phyloP scores from a whole-genome alignment of 2,797 vertebrate species.

The Cuculus canorus region DNA sequence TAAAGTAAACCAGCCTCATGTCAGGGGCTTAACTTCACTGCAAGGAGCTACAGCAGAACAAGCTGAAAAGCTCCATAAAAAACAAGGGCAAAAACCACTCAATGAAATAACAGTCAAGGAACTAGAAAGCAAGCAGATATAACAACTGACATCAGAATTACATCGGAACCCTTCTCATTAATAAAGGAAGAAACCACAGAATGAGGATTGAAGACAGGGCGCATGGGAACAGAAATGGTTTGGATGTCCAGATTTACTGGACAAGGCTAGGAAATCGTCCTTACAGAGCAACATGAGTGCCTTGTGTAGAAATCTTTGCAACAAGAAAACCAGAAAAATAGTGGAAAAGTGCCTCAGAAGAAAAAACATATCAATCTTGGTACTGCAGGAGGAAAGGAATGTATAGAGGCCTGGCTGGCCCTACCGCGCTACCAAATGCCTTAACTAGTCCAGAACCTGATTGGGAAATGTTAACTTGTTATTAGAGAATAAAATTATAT shows the following conservation, averaged over 20 bases:
- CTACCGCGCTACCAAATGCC: not conserved
- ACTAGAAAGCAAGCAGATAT: not conserved
- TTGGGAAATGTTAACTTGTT: not conserved
- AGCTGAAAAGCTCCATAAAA: not conserved
- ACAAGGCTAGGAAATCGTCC: not conserved
- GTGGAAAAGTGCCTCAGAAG: not conserved
- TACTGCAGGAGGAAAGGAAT: slow-evolving; percentile 20
- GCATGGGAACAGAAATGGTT: not conserved
- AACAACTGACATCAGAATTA: not conserved
- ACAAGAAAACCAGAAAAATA: not conserved
- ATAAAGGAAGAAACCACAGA: not conserved
- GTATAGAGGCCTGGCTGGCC: not conserved
- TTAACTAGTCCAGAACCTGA: not conserved
- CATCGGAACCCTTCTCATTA: not conserved
- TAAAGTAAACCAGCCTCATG: not conserved
- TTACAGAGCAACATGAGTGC: not conserved
- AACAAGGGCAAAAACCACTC: not conserved
- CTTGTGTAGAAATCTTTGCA: not conserved
- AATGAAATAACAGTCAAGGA: not conserved
- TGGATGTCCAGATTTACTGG: not conserved
- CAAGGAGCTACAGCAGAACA: not conserved
- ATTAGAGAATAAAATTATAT: not conserved
- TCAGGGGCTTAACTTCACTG: not conserved
- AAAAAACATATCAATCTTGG: not conserved
- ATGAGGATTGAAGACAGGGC: not conserved